phyloP scores from a whole-genome alignment of 2,797 vertebrate species.

The Crocidura indochinensis region DNA sequence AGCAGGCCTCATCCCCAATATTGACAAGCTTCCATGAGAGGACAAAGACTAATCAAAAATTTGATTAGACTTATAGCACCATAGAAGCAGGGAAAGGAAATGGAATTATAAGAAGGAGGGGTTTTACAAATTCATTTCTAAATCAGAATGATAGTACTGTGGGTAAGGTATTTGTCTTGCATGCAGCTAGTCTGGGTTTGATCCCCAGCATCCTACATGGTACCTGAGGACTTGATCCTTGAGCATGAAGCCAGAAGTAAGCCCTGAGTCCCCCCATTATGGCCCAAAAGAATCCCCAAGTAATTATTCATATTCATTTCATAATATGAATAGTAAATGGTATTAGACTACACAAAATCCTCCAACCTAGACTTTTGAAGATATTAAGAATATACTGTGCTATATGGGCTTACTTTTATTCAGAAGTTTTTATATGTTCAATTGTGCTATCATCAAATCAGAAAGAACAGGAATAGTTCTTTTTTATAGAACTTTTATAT shows the following conservation, averaged over 20 bases:
- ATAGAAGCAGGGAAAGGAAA: neutral
- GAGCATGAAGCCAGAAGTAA: no score
- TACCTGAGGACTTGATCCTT: no score
- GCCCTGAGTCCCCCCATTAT: no score
- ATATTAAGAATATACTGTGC: neutral
- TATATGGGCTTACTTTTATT: neutral
- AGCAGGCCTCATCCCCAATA: neutral
- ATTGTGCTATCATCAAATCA: neutral
- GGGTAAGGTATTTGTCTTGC: no score
- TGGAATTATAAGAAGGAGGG: neutral
- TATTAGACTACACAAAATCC: neutral
- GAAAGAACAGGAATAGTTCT: neutral
- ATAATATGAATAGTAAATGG: neutral
- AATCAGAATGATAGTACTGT: no score
- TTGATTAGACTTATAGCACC: neutral
- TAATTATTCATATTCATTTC: neutral
- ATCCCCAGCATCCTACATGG: no score
- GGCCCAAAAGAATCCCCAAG: no score
- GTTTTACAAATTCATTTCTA: neutral
- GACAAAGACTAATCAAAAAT: neutral
- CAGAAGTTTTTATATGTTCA: neutral
- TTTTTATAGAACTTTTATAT: neutral
- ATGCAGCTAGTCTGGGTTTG: no score
- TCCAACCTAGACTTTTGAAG: neutral
- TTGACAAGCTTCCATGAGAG: neutral